Evolutionary conservation across 2,888 invertebrate species (phyloP).

Genomic region (Melieria omissa): DNA sequence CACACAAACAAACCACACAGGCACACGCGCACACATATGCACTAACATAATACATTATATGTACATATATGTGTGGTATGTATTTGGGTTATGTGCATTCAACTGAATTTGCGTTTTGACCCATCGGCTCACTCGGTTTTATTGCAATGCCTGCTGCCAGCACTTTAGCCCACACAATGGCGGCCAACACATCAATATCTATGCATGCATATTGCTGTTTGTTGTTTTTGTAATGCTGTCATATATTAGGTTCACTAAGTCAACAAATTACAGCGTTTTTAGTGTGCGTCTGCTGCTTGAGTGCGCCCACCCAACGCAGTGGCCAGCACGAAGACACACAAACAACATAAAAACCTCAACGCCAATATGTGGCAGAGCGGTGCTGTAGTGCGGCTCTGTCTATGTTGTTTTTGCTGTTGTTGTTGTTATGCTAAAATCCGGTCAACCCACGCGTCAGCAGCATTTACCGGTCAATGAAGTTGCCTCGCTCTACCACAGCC

Average conservation of each 20-base stretch:
- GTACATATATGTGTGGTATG: too few species aligned
- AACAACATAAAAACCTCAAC: not conserved
- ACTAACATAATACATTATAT: not conserved
- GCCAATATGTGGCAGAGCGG: not conserved
- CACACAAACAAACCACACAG: not conserved
- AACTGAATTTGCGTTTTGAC: not conserved
- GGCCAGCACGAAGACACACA: not conserved
- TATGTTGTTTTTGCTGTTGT: too few species aligned
- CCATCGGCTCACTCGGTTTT: not conserved
- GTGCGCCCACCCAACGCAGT: constrained; percentile 1
- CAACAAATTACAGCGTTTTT: constrained; percentile 29
- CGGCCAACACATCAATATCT: not conserved
- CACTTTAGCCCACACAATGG: not conserved
- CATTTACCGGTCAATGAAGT: too few species aligned
- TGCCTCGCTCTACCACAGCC: too few species aligned
- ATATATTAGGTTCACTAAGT: constrained; percentile 34
- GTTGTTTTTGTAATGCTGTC: constrained; percentile 16
- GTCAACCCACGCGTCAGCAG: too few species aligned
- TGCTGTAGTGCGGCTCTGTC: too few species aligned
- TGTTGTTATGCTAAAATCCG: too few species aligned
- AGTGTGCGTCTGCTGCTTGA: not conserved
- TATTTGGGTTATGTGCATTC: constrained; percentile 1
- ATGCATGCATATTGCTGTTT: constrained; percentile 3
- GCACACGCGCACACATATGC: not conserved
- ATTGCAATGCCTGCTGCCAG: too few species aligned